Percentiles rank a stretch among this genome's conserved stretches.
Conservation (phyloP, 2,888 invertebrate genomes). For the Corythucha ciliata region DNA sequence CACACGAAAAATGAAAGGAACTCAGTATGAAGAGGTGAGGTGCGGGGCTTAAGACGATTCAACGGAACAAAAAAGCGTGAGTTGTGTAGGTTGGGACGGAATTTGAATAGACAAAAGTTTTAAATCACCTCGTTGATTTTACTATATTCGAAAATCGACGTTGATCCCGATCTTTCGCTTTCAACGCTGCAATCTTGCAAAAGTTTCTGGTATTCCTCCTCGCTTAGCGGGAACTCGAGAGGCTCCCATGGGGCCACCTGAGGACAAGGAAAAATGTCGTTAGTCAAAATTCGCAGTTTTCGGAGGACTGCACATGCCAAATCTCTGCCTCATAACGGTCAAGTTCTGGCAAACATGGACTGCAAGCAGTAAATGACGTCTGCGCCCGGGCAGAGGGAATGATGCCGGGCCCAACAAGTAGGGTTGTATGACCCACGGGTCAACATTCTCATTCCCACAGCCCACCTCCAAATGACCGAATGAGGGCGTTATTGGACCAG, state of each 20-base stretch:
- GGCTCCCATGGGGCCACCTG: conserved; percentile 67
- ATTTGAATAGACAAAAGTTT: not conserved
- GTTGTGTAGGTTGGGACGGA: not conserved
- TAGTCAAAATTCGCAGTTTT: too few species aligned
- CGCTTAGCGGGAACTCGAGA: conserved; percentile 62
- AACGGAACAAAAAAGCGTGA: not conserved
- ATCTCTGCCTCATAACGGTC: too few species aligned
- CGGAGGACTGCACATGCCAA: too few species aligned
- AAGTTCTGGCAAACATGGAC: too few species aligned
- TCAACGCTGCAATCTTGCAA: conserved; percentile 53
- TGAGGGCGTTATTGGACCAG: too few species aligned
- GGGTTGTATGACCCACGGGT: too few species aligned
- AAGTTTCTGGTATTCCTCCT: conserved; percentile 60
- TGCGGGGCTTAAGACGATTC: not conserved
- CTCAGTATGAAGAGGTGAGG: not conserved
- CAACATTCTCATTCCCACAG: too few species aligned
- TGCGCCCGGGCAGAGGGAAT: too few species aligned
- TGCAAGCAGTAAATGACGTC: too few species aligned
- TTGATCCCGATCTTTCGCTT: conserved; percentile 22
- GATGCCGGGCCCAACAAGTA: too few species aligned
- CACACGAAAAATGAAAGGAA: not conserved
- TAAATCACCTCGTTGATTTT: conserved; percentile 24
- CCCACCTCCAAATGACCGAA: too few species aligned
- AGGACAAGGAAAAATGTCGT: conserved; percentile 33
- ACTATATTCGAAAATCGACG: not conserved